Evolutionary conservation across 2,113 vertebrate genomes (phyloP).

Genomic region (Spea multiplicata): DNA sequence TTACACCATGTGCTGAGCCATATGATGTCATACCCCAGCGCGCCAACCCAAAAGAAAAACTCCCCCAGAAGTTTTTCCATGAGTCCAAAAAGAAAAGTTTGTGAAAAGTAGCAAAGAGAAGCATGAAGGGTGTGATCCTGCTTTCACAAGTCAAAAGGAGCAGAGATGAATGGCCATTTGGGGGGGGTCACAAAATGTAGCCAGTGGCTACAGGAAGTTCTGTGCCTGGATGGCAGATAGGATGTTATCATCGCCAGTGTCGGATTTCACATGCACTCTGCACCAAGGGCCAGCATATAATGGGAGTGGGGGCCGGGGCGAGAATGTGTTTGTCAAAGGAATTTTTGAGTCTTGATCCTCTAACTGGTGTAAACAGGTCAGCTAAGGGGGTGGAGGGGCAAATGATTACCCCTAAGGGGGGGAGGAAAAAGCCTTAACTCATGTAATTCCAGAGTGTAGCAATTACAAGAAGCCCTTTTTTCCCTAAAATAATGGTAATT

Average conservation of each 20-base stretch:
- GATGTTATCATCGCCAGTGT: constrained; percentile 18
- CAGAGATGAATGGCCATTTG: constrained; percentile 3
- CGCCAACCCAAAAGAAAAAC: background rate
- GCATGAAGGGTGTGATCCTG: no score
- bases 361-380: constrained; percentile 10
- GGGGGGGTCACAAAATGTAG: constrained; percentile 26
- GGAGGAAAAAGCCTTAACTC: background rate
- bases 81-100: background rate
- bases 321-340: constrained; percentile 25
- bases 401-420: constrained; percentile 3
- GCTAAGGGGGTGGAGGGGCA: constrained; percentile 27
- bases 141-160: constrained; percentile 6
- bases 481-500: no score
- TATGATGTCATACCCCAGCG: background rate
- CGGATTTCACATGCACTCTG: constrained; percentile 35
- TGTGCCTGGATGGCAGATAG: background rate
- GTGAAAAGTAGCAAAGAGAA: background rate
- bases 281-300: constrained; percentile 3
- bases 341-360: constrained; percentile 9
- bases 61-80: background rate
- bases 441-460: background rate
- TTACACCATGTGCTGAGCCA: no score
- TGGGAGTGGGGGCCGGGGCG: background rate
- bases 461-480: no score
- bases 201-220: constrained; percentile 32